Evolutionary conservation across 2,113 vertebrate genomes (phyloP).

Genomic region (Typhlomys cinereus): DNA sequence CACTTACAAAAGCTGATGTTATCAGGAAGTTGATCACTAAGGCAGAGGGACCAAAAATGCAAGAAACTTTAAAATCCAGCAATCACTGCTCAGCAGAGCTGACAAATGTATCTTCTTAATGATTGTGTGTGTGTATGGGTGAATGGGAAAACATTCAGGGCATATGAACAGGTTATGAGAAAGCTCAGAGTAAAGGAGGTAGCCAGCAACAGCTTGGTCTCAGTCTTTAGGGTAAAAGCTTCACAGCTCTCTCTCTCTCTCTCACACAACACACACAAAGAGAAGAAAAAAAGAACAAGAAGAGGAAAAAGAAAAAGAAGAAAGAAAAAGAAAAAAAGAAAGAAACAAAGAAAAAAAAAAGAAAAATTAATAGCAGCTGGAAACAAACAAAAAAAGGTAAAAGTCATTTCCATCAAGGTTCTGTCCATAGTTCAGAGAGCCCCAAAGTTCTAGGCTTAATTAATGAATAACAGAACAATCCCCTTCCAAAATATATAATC

Average conservation of each 20-base stretch:
- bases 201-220: neutral
- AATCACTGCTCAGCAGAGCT: neutral
- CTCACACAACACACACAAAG: no score
- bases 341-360: no score
- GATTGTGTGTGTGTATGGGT: neutral
- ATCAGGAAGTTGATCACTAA: neutral
- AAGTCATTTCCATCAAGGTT: neutral
- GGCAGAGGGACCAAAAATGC: neutral
- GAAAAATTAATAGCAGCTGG: conserved; percentile 1
- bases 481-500: conserved; percentile 9
- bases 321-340: no score
- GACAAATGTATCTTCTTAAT: neutral
- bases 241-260: neutral
- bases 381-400: conserved; percentile 13
- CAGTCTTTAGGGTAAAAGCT: neutral
- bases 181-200: neutral
- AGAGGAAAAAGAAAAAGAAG: no score
- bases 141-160: neutral
- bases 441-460: neutral
- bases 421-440: neutral
- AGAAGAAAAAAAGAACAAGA: no score
- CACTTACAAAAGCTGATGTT: neutral
- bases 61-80: neutral
- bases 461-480: conserved; percentile 23
- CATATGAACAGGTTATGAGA: neutral